Evolutionary conservation across 92 coral and sea anemone genomes (phyloP), one percentile per base, ranked within the genome.

Genomic region (Parazoanthus atlanticus): DNA sequence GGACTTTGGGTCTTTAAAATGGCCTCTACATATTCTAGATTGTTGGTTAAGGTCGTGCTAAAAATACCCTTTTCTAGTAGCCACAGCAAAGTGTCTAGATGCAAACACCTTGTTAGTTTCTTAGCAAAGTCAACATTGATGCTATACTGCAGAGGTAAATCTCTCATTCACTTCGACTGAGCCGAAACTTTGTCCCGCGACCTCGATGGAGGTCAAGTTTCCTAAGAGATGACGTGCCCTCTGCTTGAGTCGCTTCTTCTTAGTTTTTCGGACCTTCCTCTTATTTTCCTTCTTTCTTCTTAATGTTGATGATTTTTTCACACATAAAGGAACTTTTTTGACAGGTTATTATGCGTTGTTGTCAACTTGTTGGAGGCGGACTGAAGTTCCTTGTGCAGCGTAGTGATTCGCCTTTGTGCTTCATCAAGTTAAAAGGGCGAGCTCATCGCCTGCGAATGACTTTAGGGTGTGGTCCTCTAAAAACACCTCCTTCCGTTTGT

Each of bases 211-310:
- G 64, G 80, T 72, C 66, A 86, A 49, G 65, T 86, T 86, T 77
- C 67, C 89, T 73, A 86, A 58, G 31, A 76, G 76, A 23, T 26
- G 12, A 12, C 26, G 76, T 83, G 80, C 91, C 70, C 89, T 84
- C 78, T 89, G 74, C 30, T 66, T 67, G 19, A 89, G 82, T 41
- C 91, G 73, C 74, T 90, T 77, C 78, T 82, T n/a, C 88, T 54
- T 89, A 29, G 30, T 78, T 76, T 76, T 84, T 66, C 70, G 43
- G 54, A 85, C 83, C 76, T 72, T 74, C 77, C 84, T 65, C 33
- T 72, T 81, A 54, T 84, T 56, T 58, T 84, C 85, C 31, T 65
- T 84, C 88, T 46, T 47, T 69, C 92, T 77, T 79, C 77, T 56
- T 47, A 86, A 90, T 65, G 75, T 54, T 25, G n/a, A 25, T 26